Evolutionary conservation across 2,888 invertebrate genomes (phyloP), one percentile per base, ranked within the genome.

Genomic region (Epinotia demarniana): DNA sequence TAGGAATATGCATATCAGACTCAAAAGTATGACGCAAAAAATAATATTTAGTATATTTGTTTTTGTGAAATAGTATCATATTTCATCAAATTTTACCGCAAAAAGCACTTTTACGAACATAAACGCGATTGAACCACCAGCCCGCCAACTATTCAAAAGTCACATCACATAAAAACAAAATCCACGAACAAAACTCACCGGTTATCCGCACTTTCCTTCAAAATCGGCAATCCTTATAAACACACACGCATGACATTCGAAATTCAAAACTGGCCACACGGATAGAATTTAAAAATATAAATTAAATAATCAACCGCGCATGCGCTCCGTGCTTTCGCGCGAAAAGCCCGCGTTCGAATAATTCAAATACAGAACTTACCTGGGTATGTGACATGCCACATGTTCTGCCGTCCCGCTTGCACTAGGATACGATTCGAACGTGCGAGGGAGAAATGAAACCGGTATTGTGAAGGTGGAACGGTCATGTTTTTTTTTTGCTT

Each of bases 311-410:
- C 60, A 81, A 79, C 84, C 82, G 86, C 88, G 86, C 85, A 86
- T 81, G 84, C 82, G 82, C 84, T 79, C 82, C 92, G 93, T 92
- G 90, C 89, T 87, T 90, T 89, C 91, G 89, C 92, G 93, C 92
- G 92, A 87, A 90, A 91, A 89, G 92, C 89, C 87, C 87, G 90
- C 90, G 89, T 90, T 90, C 89, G 91, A 93, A 92, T 93, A 92
- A 84, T 87, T 87, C 82, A 83, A 85, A 85, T 84, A 83, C 85
- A 80, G 82, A 86, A 83, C 85, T 86, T 89, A 93, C 93, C 92
- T 92, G 93, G 89, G 89, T 89, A 84, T 84, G 85, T 89, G 88
- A 89, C 89, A 87, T 89, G 87, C 84, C 85, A 87, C 87, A 83
- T 87, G 84, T 80, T 81, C 62, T 61, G 75, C 75, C 80, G 61